Conservation (phyloP, 2,797 vertebrate genomes). For the Danionella dracula region DNA sequence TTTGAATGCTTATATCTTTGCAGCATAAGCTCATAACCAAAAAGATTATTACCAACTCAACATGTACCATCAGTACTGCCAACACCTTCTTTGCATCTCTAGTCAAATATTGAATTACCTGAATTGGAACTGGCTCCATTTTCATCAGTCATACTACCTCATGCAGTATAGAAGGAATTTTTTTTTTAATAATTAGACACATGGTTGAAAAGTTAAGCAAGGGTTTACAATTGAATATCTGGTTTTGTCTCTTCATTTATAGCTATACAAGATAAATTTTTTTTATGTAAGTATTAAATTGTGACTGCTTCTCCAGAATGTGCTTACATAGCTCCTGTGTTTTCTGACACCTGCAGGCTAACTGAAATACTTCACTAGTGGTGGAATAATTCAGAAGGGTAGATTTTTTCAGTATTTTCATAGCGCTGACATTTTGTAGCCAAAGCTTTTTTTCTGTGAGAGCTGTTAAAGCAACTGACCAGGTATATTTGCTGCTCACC, state of each 20-base stretch:
- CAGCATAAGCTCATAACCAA: neutral
- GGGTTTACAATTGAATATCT: too few relatives aligned
- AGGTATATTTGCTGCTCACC: too few relatives aligned
- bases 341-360: neutral
- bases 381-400: neutral
- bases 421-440: too few relatives aligned
- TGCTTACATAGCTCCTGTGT: neutral
- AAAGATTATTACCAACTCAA: constrained; percentile 5
- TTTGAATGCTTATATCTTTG: too few relatives aligned
- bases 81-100: constrained; percentile 17
- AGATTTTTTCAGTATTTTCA: neutral
- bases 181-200: too few relatives aligned
- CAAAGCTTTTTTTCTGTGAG: too few relatives aligned
- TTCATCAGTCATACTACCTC: neutral
- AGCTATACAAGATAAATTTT: too few relatives aligned
- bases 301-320: neutral
- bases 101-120: constrained; percentile 32
- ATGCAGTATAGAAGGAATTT: neutral
- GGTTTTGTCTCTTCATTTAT: too few relatives aligned
- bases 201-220: too few relatives aligned
- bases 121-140: neutral
- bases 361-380: neutral
- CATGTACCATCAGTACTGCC: neutral
- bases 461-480: too few relatives aligned
- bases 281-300: too few relatives aligned